Percentiles rank a stretch among this genome's conserved stretches.
Conservation (phyloP, 2,113 vertebrate species). For the Rhinichthys klamathensis region DNA sequence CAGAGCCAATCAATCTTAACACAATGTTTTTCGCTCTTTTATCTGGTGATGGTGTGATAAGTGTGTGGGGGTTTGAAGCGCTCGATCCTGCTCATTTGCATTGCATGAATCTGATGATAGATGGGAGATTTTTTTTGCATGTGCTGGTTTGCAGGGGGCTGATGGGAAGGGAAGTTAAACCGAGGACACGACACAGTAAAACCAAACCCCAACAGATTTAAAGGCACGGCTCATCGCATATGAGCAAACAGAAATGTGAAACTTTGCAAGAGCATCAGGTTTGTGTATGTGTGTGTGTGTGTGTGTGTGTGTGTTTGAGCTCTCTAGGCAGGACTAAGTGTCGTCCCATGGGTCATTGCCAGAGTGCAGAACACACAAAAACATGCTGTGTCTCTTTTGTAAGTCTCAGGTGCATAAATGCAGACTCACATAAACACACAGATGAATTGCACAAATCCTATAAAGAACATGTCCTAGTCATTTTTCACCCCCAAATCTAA, state of each 20-base stretch:
- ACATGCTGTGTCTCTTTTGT: slow-evolving; percentile 23
- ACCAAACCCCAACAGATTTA: slow-evolving; percentile 34
- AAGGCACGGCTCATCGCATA: not conserved
- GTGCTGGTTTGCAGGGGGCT: slow-evolving; percentile 9
- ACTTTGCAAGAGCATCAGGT: slow-evolving; percentile 19
- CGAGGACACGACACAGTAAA: not conserved
- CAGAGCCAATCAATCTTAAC: not conserved
- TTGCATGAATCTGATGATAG: not conserved
- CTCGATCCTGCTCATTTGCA: slow-evolving; percentile 4
- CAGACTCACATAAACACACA: slow-evolving; percentile 10
- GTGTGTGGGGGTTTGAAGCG: not conserved
- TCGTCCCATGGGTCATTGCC: not conserved
- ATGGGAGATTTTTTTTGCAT: slow-evolving; percentile 7
- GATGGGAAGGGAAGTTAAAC: not conserved
- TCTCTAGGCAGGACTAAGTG: slow-evolving; percentile 4
- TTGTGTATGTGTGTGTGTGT: not conserved
- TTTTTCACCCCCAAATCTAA: not conserved
- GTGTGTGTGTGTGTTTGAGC: not conserved
- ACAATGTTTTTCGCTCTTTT: not conserved
- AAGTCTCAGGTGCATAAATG: not conserved
- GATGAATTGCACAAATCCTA: not conserved
- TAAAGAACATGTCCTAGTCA: not conserved
- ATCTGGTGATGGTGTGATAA: slow-evolving; percentile 8
- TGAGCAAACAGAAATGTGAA: slow-evolving; percentile 7
- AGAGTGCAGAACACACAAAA: slow-evolving; percentile 28